Conservation (phyloP, 1,140 invertebrate genomes). For the Eurosta solidaginis region DNA sequence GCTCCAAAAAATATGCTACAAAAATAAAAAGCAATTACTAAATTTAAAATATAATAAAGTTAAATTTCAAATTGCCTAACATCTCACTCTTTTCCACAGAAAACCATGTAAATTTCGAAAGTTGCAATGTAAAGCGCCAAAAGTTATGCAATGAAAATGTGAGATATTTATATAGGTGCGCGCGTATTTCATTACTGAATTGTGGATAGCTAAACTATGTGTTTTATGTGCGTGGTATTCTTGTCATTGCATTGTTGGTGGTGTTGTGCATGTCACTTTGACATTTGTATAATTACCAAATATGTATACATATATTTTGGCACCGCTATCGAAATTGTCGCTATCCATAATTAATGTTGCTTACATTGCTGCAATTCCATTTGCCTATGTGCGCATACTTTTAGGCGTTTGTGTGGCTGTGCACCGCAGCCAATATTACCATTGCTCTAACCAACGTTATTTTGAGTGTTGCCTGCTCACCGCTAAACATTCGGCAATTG, state of each 20-base stretch:
- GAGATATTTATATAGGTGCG: background rate
- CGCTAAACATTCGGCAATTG: background rate
- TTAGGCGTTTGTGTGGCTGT: background rate
- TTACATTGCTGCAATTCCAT: conserved; percentile 5
- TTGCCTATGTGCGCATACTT: background rate
- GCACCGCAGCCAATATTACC: background rate
- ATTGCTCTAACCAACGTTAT: background rate
- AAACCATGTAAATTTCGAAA: too few relatives aligned
- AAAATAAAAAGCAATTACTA: too few relatives aligned
- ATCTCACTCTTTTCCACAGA: too few relatives aligned
- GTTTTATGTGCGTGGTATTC: background rate
- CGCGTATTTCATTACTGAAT: background rate
- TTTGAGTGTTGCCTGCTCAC: background rate
- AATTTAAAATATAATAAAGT: too few relatives aligned
- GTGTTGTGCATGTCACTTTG: conserved; percentile 1
- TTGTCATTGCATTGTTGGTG: background rate
- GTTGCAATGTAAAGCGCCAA: background rate
- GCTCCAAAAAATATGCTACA: too few relatives aligned
- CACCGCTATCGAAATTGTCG: conserved; percentile 16
- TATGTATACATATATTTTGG: too few relatives aligned
- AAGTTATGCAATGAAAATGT: background rate
- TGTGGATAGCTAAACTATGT: background rate
- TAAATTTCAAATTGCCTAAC: too few relatives aligned
- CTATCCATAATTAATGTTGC: conserved; percentile 22
- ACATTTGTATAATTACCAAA: conserved; percentile 13